Conservation (phyloP, 2,113 vertebrate species). For the Oncorhynchus kisutch region DNA sequence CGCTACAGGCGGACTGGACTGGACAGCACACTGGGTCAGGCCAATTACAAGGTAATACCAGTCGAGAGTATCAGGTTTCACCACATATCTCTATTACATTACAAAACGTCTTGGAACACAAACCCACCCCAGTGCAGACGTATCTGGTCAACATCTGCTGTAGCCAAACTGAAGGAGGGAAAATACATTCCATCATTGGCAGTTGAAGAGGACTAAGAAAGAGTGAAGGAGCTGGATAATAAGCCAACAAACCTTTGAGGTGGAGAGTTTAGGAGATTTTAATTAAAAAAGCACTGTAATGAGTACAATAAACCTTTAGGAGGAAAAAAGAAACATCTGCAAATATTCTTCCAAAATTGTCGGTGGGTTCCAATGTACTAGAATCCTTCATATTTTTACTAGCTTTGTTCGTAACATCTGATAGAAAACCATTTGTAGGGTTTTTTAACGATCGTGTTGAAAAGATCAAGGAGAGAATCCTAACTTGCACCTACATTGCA, state of each 20-base stretch:
- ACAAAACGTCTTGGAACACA: slow-evolving; percentile 59
- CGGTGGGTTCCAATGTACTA: slow-evolving; percentile 27
- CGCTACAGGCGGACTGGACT: slow-evolving; percentile 7
- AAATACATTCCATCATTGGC: slow-evolving; percentile 58
- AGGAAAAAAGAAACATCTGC: slow-evolving; percentile 38
- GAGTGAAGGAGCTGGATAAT: slow-evolving; percentile 31
- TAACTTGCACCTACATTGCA: too few relatives aligned
- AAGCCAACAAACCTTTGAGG: neutral
- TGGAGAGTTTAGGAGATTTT: slow-evolving; percentile 23
- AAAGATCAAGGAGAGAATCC: too few relatives aligned
- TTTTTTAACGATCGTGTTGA: too few relatives aligned
- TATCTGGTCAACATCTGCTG: slow-evolving; percentile 59
- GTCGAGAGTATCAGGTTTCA: slow-evolving; percentile 65
- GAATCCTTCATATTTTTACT: neutral
- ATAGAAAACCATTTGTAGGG: too few relatives aligned
- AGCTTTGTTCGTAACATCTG: too few relatives aligned
- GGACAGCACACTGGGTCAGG: slow-evolving; percentile 39
- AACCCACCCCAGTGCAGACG: slow-evolving; percentile 47
- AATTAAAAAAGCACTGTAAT: slow-evolving; percentile 33
- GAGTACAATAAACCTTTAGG: slow-evolving; percentile 22
- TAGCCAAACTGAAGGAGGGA: slow-evolving; percentile 59
- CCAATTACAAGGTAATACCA: slow-evolving; percentile 54
- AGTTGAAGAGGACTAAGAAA: slow-evolving; percentile 38
- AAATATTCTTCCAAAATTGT: slow-evolving; percentile 34
- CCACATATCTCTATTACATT: slow-evolving; percentile 61